Base-by-base conservation (phyloP, 2,888 invertebrate species). In the Reticulitermes lucifugus region DNA sequence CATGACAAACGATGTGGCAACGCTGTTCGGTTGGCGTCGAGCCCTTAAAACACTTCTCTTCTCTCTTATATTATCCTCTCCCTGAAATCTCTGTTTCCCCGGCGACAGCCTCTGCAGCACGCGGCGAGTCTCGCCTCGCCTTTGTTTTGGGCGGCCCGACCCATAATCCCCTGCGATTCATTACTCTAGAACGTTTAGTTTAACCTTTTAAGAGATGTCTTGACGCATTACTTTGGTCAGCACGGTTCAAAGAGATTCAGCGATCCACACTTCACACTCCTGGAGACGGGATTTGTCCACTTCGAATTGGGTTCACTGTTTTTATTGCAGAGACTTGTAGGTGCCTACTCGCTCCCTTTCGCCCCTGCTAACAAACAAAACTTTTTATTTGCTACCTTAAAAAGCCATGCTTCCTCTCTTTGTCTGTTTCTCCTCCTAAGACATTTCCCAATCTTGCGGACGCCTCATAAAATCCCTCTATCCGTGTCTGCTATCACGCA, bases 1-100 rank as follows among this genome's bases (percentile, higher is more conserved):
- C 84, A 84, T 84, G 84, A 84, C 84, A 84, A 84, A 84, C 84
- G 84, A 84, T 84, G 84, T 84, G 84, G 84, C 84, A 84, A 84
- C 84, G 84, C 79, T 84, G 79, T 84, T 84, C 79, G 84, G 84
- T 84, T 84, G 79, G 79, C 84, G 83, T 79, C 82, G 83, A 79
- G 81, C 81, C 81, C 81, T 81, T 82, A 75, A 80, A 81, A 60
- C 84, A 80, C 81, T 77, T 70, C 81, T 70, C 81, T 70, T 70
- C 81, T 70, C 81, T 70, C 81, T 70, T 70, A 65, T 70, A 70
- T 81, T 81, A 65, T 70, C 70, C 70, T 70, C 81, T 35, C 79
- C 59, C 79, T 29, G 79, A 51, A 81, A 81, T 81, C 81, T 81
- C 65, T 81, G 81, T 81, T 81, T 60, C 81, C 81, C 81, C 59